A percentile compares a stretch with the other conserved stretches of the same genome.
phyloP scores from a whole-genome alignment of 2,113 vertebrate genomes.

The Tiliqua scincoides region DNA sequence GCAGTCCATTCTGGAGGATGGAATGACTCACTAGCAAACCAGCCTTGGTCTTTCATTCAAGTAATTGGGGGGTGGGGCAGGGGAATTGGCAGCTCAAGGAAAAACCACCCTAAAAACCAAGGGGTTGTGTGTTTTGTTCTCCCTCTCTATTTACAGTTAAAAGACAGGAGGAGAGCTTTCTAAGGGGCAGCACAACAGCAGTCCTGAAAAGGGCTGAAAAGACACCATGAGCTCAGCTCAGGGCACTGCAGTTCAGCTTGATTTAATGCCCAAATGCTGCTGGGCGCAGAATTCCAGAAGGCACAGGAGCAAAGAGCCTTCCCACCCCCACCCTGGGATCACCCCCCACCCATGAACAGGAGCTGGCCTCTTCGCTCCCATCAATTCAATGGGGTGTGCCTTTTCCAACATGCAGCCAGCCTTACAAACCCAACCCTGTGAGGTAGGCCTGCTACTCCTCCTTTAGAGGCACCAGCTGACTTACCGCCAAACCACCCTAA shows the following conservation, averaged over 20 bases:
- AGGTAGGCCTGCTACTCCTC: background rate
- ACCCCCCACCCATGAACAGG: background rate
- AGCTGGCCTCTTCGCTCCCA: background rate
- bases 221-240: slow-evolving; percentile 81
- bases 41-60: slow-evolving; percentile 55
- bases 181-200: slow-evolving; percentile 54
- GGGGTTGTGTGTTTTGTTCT: background rate
- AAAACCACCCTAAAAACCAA: background rate
- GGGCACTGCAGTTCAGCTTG: slow-evolving; percentile 81
- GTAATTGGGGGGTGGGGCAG: background rate
- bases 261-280: slow-evolving; percentile 82
- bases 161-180: slow-evolving; percentile 32
- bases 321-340: slow-evolving; percentile 67
- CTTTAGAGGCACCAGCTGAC: no score
- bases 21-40: slow-evolving; percentile 58
- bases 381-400: no score
- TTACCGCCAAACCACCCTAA: no score
- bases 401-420: background rate
- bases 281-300: slow-evolving; percentile 78
- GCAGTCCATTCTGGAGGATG: slow-evolving; percentile 11
- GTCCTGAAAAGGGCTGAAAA: no score
- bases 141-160: background rate
- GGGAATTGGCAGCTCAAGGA: background rate
- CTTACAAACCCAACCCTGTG: background rate
- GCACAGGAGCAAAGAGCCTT: slow-evolving; percentile 78